Conservation (phyloP, 2,113 vertebrate genomes). For the Chroicocephalus ridibundus region DNA sequence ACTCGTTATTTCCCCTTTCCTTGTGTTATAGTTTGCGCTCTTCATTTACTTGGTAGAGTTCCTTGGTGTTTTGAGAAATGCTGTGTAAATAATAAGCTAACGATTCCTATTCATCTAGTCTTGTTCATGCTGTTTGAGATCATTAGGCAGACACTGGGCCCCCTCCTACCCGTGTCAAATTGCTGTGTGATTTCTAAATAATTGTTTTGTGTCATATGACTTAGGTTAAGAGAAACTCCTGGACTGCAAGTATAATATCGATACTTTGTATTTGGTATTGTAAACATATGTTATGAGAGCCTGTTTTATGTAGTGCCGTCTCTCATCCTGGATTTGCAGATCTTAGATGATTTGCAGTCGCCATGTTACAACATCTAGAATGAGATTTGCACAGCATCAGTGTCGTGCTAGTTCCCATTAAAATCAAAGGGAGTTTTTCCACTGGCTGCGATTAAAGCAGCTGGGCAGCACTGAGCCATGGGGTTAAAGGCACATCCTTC, state of each 20-base stretch:
- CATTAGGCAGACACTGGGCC: not conserved
- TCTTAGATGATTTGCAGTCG: not conserved
- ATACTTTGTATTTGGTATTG: not conserved
- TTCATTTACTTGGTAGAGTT: not conserved
- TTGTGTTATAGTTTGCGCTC: not conserved
- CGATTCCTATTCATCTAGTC: not conserved
- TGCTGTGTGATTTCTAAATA: slow-evolving; percentile 48
- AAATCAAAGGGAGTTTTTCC: slow-evolving; percentile 10
- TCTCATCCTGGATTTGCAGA: not conserved
- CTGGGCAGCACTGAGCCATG: not conserved
- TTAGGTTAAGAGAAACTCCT: not conserved
- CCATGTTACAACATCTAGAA: not conserved
- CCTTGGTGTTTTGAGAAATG: slow-evolving; percentile 16
- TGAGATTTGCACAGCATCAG: not conserved
- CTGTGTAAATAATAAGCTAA: slow-evolving; percentile 40
- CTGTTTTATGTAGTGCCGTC: not conserved
- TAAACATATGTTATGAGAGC: not conserved
- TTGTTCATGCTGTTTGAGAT: slow-evolving; percentile 35
- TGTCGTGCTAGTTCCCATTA: not conserved
- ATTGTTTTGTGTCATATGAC: slow-evolving; percentile 26
- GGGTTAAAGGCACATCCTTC: not conserved
- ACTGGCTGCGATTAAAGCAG: not conserved
- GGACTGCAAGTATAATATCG: not conserved
- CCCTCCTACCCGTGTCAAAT: not conserved
- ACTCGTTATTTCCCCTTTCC: not conserved